Evolutionary conservation across 2,113 vertebrate genomes (phyloP), one percentile per base, ranked within the genome.

Genomic region (Lates calcarifer): DNA sequence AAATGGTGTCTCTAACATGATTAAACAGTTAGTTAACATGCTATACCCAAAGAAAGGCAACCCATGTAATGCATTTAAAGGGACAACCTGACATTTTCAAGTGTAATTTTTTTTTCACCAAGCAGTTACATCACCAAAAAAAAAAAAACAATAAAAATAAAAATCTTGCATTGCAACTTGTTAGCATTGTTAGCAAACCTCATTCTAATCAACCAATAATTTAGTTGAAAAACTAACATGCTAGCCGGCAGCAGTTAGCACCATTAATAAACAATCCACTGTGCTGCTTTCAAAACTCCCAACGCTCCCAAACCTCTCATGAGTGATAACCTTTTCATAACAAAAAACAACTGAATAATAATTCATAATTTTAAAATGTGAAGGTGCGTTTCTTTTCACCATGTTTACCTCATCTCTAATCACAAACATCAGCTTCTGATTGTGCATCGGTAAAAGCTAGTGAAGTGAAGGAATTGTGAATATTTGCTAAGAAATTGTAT

Each of bases 391-490:
- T 12, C 1, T 39, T 31, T 31, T 66, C 55, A 35, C 62, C 18
- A 0, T 41, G 26, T 1, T 55, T 37, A 31, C 20, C 61, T 82
- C 7, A 35, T 33, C 39, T 58, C 2, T 31, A 14, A 75, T 29
- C 37, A n/a, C 56, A 58, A 69, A 63, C 72, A 58, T 56, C 43
- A 39, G 14, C 56, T 62, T 53, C 7, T 2, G 26, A 61, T 28
- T 79, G 79, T 77, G 79, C 68, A 63, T 74, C 76, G 28, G 11
- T 49, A 72, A 68, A 81, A 22, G 6, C 6, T 9, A 57, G 24
- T 24, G n/a, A 29, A 26, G 45, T 35, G 24, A 53, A 22, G 22
- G 63, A 51, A 67, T 33, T 45, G 8, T 47, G 13, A 65, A 74
- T 29, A 33, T n/a, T 22, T 62, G 20, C 12, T 9, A 31, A 1